Base-by-base conservation (phyloP, 2,113 vertebrate genomes). In the Neodon shergylaensis region DNA sequence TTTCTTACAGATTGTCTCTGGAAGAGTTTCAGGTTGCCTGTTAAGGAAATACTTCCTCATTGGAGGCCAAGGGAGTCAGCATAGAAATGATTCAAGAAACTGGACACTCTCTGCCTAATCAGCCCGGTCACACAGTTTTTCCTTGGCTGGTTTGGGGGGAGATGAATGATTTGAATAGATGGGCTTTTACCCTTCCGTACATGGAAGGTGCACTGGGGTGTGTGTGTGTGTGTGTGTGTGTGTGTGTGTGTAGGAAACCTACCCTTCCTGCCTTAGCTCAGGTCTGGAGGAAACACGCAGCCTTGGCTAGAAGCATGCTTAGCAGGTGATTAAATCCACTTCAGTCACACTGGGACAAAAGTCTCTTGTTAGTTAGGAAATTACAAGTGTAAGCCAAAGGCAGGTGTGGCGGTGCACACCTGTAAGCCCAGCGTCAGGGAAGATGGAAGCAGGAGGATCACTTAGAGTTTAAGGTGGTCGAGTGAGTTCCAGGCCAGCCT, bases 31-130 rank as follows among this genome's bases (percentile, higher is more conserved):
- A 36, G 22, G 4, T 82, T 94, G 24, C 47, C 76, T 74, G 2
- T 47, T 89, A 73, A 79, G 78, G 73, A 74, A 88, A 88, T 72
- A 11, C 66, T 82, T 88, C n/a, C 65, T 58, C n/a, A 84, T 39
- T 70, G 78, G 85, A 88, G 65, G 70, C 58, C 85, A 31, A 1
- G 22, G 19, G 22, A 81, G 58, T 90, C 28, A 85, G 22, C 8
- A 82, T 72, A 92, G 77, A 90, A 65, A 54, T 73, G 52, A 72
- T 77, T 95, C 72, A 77, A n/a, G 90, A 61, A 90, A 77, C 78
- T 1, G 58, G 70, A 49, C 6, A 7, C 47, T 91, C 52, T 63
- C 66, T 58, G 44, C 12, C 49, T 58, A 13, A 39, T 24, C 36
- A 54, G 17, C 44, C 19, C 19, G 13, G 54, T 39, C 49, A 42